phyloP scores from a whole-genome alignment of 2,797 vertebrate genomes.

The Perodicticus potto region DNA sequence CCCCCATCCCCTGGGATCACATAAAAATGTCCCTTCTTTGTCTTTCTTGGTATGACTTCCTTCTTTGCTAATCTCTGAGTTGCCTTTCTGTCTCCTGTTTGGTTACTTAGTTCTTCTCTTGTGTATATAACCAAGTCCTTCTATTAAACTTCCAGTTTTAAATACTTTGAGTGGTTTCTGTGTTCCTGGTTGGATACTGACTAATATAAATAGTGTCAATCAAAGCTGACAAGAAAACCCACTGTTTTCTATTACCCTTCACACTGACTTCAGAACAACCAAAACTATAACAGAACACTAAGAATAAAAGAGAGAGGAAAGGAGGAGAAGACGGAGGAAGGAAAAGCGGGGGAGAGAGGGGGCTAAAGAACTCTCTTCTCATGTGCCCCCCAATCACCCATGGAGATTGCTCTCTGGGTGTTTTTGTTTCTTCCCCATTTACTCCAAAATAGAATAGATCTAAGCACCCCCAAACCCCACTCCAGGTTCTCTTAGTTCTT shows the following conservation, averaged over 20 bases:
- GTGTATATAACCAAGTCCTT: background rate
- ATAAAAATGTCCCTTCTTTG: background rate
- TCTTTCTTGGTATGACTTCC: background rate
- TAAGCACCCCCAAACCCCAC: background rate
- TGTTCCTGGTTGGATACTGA: background rate
- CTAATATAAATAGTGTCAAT: constrained; percentile 18
- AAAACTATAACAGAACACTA: background rate
- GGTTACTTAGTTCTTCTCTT: background rate
- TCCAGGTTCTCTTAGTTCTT: background rate
- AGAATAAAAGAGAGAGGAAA: background rate
- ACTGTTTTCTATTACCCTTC: background rate
- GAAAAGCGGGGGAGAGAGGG: no score
- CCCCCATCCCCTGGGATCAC: background rate
- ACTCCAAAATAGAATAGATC: background rate
- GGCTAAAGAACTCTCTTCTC: background rate
- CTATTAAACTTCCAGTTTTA: constrained; percentile 4
- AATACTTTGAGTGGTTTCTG: background rate
- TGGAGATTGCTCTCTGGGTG: background rate
- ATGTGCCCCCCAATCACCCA: background rate
- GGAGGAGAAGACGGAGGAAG: background rate
- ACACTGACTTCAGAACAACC: background rate
- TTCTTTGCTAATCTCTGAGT: background rate
- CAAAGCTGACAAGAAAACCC: background rate
- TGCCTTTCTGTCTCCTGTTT: background rate
- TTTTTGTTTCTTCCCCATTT: constrained; percentile 12